Evolutionary conservation across 1,140 invertebrate species (phyloP).

Genomic region (Patella vulgata): DNA sequence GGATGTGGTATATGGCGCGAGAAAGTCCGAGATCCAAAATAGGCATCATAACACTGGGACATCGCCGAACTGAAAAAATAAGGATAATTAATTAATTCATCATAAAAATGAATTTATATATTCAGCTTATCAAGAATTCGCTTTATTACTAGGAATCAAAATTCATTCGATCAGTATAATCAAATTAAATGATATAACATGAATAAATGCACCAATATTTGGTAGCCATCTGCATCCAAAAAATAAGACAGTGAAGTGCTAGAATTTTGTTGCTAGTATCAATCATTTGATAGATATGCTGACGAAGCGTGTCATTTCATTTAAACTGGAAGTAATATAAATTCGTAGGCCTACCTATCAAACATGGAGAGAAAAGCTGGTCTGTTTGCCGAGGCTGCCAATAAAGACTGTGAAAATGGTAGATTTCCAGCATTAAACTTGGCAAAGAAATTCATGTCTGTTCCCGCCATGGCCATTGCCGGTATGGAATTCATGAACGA

Average conservation of each 20-base stretch:
- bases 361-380: constrained; percentile 49
- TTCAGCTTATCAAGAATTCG: too few species aligned
- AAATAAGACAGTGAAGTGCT: too few species aligned
- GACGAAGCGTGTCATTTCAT: too few species aligned
- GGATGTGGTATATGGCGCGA: constrained; percentile 49
- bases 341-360: constrained; percentile 60
- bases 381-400: constrained; percentile 46
- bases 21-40: constrained; percentile 47
- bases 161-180: too few species aligned
- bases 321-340: too few species aligned
- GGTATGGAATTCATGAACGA: constrained; percentile 13
- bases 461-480: constrained; percentile 23
- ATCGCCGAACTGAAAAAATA: constrained; percentile 42
- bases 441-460: constrained; percentile 29
- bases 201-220: too few species aligned
- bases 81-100: not conserved
- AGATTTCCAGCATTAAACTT: constrained; percentile 31
- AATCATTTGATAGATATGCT: too few species aligned
- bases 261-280: too few species aligned
- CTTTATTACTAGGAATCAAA: too few species aligned
- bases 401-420: constrained; percentile 54
- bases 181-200: too few species aligned
- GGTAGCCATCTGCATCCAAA: too few species aligned
- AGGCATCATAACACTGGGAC: constrained; percentile 50
- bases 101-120: not conserved